phyloP scores from a whole-genome alignment of 2,797 vertebrate species.

The Numenius phaeopus region DNA sequence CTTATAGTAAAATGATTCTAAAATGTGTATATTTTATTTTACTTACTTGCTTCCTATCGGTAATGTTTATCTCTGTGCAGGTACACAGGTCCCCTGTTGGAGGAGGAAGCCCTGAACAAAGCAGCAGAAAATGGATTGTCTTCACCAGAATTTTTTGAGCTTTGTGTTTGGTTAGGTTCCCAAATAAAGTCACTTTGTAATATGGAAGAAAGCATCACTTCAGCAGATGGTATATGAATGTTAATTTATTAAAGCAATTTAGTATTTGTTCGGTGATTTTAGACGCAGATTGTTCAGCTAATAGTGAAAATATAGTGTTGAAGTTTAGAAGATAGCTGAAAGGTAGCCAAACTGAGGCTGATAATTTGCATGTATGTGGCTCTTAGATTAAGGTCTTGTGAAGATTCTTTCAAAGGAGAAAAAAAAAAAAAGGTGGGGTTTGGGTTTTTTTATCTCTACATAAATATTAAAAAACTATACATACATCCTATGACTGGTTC shows the following conservation, averaged over 20 bases:
- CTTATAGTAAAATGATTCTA: not conserved
- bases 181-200: conserved; percentile 84
- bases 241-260: not conserved
- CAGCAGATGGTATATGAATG: conserved; percentile 80
- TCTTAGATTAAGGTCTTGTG: not conserved
- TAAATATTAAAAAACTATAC: not conserved
- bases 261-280: not conserved
- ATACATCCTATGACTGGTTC: not conserved
- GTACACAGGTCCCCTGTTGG: conserved; percentile 88
- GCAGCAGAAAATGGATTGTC: conserved; percentile 87
- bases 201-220: conserved; percentile 87
- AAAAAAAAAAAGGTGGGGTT: no score
- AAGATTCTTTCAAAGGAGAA: not conserved
- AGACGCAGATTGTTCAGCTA: not conserved
- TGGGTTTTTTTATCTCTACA: not conserved
- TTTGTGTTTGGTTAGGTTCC: conserved; percentile 89
- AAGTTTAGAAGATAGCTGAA: not conserved
- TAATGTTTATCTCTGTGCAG: conserved; percentile 67
- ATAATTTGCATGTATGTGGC: not conserved
- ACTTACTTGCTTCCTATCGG: not conserved
- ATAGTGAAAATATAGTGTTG: not conserved
- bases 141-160: conserved; percentile 86
- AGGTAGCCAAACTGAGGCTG: not conserved
- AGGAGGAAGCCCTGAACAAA: conserved; percentile 83
- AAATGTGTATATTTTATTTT: not conserved